A percentile compares a stretch with the other conserved stretches of the same genome.
phyloP scores from a whole-genome alignment of 2,888 invertebrate genomes.

The Strigamia maritima region DNA sequence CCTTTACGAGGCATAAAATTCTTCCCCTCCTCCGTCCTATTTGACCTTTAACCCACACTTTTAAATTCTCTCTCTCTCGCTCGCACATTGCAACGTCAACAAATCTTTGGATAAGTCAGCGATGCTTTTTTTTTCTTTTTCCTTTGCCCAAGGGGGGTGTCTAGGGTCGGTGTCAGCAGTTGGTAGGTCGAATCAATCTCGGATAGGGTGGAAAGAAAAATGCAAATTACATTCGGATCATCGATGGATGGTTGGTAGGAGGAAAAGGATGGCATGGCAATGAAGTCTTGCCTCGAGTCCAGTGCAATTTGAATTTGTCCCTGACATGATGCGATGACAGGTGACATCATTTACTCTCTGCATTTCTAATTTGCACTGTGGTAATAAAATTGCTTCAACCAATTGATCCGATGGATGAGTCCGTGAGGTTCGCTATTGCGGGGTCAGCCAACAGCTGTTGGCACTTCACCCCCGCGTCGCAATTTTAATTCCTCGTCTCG shows the following conservation, averaged over 20 bases:
- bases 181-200: constrained; percentile 11
- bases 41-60: constrained; percentile 30
- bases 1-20: constrained; percentile 37
- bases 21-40: constrained; percentile 1
- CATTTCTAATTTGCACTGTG: constrained; percentile 17
- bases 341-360: constrained; percentile 10
- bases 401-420: constrained; percentile 21
- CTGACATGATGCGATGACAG: constrained; percentile 2
- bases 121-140: background rate
- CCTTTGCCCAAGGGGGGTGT: constrained; percentile 9
- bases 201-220: background rate
- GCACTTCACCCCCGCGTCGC: background rate
- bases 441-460: constrained; percentile 16
- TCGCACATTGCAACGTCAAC: constrained; percentile 4
- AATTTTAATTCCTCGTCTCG: background rate
- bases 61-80: constrained; percentile 34
- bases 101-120: background rate
- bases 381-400: constrained; percentile 19
- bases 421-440: background rate
- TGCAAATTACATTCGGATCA: background rate
- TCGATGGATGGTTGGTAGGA: background rate
- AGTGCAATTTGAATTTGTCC: constrained; percentile 18
- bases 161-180: constrained; percentile 1
- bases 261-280: background rate
- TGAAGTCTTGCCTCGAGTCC: background rate